Percentiles rank a stretch among this genome's conserved stretches.
These are phyloP conservation scores for Sarcophaga rosellei DNA, from an alignment of 2,888 invertebrate genomes.

Conservation along the genomic window DNA sequence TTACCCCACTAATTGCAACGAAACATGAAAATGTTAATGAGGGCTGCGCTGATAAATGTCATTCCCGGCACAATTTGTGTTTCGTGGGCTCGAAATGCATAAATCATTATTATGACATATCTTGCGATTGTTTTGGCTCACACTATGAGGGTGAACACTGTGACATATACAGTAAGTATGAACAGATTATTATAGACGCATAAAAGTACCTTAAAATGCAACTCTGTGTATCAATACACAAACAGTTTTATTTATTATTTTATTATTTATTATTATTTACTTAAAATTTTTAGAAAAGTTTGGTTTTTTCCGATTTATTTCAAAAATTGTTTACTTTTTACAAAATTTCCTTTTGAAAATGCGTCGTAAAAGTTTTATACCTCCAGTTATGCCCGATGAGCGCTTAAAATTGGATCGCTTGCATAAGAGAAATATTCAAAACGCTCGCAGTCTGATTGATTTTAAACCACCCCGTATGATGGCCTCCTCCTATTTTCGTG, in stretches of 20 bases:
- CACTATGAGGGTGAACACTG: slow-evolving; percentile 95
- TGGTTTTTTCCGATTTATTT: background rate
- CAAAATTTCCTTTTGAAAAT: slow-evolving; percentile 11
- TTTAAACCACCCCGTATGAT: slow-evolving; percentile 17
- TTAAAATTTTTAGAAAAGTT: too few species aligned
- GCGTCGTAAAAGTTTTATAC: slow-evolving; percentile 18
- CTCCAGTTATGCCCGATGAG: background rate
- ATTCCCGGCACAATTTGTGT: slow-evolving; percentile 91
- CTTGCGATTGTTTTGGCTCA: slow-evolving; percentile 96
- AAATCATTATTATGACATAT: slow-evolving; percentile 93
- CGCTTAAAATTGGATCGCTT: background rate
- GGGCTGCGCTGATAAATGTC: slow-evolving; percentile 93
- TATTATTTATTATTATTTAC: too few species aligned
- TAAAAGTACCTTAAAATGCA: too few species aligned
- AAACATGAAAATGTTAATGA: slow-evolving; percentile 95
- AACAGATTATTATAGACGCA: background rate
- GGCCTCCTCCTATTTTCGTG: slow-evolving; percentile 29
- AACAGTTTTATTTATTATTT: too few species aligned
- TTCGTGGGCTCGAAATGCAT: slow-evolving; percentile 94
- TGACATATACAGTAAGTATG: slow-evolving; percentile 91
- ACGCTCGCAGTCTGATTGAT: slow-evolving; percentile 34
- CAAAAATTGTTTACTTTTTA: background rate
- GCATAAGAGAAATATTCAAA: slow-evolving; percentile 7
- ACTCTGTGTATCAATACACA: too few species aligned
- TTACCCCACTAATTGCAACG: slow-evolving; percentile 91